Evolutionary conservation across 2,888 invertebrate genomes (phyloP).

Genomic region (Polyploca ridens): DNA sequence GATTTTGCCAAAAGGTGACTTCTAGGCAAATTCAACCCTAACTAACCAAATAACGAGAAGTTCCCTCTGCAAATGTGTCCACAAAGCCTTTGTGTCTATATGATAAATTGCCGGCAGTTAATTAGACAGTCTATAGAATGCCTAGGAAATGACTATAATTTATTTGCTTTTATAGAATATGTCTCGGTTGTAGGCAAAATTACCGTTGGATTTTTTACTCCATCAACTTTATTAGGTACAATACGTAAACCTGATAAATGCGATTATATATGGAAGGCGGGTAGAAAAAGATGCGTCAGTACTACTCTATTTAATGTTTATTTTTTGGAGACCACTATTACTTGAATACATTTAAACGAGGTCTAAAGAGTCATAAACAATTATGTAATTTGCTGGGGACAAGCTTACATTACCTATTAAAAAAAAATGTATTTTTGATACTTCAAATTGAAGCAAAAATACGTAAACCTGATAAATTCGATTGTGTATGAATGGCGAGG

Average conservation of each 20-base stretch:
- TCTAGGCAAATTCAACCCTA: not conserved
- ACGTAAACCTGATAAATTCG: no score
- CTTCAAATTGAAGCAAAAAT: no score
- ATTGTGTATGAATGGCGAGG: no score
- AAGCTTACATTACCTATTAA: no score
- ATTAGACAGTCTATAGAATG: constrained; percentile 4
- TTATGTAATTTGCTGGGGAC: no score
- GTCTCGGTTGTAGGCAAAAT: not conserved
- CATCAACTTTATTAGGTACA: not conserved
- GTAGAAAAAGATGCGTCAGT: no score
- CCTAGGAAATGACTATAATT: constrained; percentile 11
- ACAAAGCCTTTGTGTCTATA: not conserved
- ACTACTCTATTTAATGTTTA: no score
- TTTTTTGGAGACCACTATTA: no score
- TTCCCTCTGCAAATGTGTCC: constrained; percentile 2
- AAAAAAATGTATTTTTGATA: no score
- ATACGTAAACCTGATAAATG: not conserved
- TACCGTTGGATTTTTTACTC: not conserved
- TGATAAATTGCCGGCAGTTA: constrained; percentile 10
- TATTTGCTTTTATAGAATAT: constrained; percentile 4
- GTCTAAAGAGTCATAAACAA: no score
- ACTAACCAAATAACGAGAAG: not conserved
- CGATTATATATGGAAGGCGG: no score
- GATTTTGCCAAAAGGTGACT: not conserved
- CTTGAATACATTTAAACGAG: no score